Evolutionary conservation across 2,797 vertebrate genomes (phyloP), one percentile per base, ranked within the genome.

Genomic region (Ctenopoma multispine): DNA sequence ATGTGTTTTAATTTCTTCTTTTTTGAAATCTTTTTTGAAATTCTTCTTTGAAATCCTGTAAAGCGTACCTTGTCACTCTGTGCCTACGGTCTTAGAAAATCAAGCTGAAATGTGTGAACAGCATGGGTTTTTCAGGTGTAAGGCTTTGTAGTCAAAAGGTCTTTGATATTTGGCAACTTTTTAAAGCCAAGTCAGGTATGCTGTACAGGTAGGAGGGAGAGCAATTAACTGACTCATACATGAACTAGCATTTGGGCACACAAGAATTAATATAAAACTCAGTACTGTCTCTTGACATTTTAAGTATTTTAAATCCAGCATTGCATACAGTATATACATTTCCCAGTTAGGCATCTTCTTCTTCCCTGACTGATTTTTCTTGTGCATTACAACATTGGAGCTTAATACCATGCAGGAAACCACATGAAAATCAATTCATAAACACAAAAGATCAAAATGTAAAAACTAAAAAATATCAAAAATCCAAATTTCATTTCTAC

Each of bases 21-120:
- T 53, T 69, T 47, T 58, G 21, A 76, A 77, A n/a, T n/a, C n/a
- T n/a, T n/a, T n/a, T n/a, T n/a, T n/a, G n/a, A n/a, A n/a, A n/a
- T n/a, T n/a, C n/a, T n/a, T 44, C 74, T 90, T 80, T 89, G 78
- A 87, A 86, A 86, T 83, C 72, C 73, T 56, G 15, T 71, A 74
- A 78, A 49, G 63, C 80, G 53, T 80, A 75, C 60, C 74, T 67
- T 80, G 82, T 82, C 83, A 62, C 60, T 78, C 36, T 17, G 29
- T 40, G 72, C 78, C 77, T 73, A 51, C 44, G 61, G 83, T 81
- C 73, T 75, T 63, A 80, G 59, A 71, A 86, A 88, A 82, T 84
- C 60, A 76, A 70, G 68, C 57, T 12, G 54, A 70, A 74, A 82
- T 78, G 49, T 77, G 75, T 79, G 73, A 84, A 76, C 75, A 83